Evolutionary conservation across 2,797 vertebrate genomes (phyloP).

Genomic region (Epinephelus malabaricus): DNA sequence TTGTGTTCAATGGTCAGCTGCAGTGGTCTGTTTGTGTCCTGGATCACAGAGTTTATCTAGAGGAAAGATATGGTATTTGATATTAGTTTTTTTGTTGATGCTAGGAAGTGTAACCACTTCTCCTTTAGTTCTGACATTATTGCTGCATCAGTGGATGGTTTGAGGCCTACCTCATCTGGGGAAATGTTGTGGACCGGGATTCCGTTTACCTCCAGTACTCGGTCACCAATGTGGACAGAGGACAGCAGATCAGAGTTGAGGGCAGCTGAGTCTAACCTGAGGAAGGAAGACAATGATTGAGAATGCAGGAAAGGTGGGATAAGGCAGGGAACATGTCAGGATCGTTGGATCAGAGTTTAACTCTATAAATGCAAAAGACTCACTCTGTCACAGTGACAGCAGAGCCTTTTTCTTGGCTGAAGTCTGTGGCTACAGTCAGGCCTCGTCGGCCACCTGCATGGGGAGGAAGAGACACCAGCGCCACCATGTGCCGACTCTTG

Average conservation of each 20-base stretch:
- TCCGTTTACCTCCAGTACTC: slow-evolving; percentile 95
- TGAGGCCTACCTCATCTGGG: slow-evolving; percentile 88
- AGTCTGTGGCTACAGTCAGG: slow-evolving; percentile 89
- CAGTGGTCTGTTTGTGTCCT: slow-evolving; percentile 92
- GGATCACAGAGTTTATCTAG: slow-evolving; percentile 92
- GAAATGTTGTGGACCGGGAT: slow-evolving; percentile 91
- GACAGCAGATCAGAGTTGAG: slow-evolving; percentile 91
- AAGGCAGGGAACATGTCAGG: rapidly evolving
- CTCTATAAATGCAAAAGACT: slow-evolving; percentile 59
- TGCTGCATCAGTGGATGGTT: neutral
- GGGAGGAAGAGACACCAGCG: slow-evolving; percentile 94
- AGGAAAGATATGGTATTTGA: slow-evolving; percentile 6
- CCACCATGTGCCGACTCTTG: slow-evolving; percentile 92
- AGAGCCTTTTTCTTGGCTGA: slow-evolving; percentile 62
- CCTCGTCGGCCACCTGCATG: slow-evolving; percentile 85
- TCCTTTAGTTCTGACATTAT: neutral
- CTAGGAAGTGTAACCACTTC: neutral
- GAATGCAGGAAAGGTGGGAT: neutral
- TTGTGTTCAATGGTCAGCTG: slow-evolving; percentile 95
- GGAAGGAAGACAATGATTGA: slow-evolving; percentile 25
- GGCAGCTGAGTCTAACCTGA: slow-evolving; percentile 89
- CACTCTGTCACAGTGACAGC: slow-evolving; percentile 91
- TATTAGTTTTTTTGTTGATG: neutral
- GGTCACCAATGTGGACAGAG: slow-evolving; percentile 92
- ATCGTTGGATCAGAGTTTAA: neutral